Base-by-base conservation (phyloP, 2,113 vertebrate species). In the Myotis brandtii region DNA sequence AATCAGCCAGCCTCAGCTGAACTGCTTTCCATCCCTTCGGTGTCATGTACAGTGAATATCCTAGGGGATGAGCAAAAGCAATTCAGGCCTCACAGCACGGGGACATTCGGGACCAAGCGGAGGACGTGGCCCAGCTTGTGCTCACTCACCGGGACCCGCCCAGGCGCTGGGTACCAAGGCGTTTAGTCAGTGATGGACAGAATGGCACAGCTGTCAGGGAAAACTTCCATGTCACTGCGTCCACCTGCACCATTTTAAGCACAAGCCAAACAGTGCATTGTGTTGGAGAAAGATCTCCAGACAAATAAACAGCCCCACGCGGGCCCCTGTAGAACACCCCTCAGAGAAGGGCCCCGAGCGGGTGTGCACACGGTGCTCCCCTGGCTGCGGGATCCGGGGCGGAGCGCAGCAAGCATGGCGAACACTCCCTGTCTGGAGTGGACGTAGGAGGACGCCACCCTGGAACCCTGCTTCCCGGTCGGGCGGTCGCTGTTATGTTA, bases 391-490 rank as follows among this genome's bases (percentile, higher is more conserved):
- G 40, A 32, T 70, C 23, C 14, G 2, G 13, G 27, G 7, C 40
- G 21, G 9, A 69, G 16, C 30, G 40, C 7, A 18, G 11, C 56
- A 72, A 54, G 25, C 14, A 8, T 2, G 0, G 34, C 40, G 11
- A 7, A 13, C 6, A 0, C 16, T 52, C 2, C 32, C 32, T 6
- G 9, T 46, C 86, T 50, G 25, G 16, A 46, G 52, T 17, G 70
- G 17, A 23, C 9, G 0, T 0, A 9, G 20, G 52, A 25, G 25
- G 20, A 17, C 1, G 7, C 25, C 67, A 66, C 5, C 16, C 17
- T n/a, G 72, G 43, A 27, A 32, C 11, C 13, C 27, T 30, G 11
- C 54, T 59, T 50, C 62, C 46, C 43, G 7, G 43, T 43, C 43
- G 43, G 40, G 4, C 5, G 4, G 40, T 40, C 46, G 9, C 25